Evolutionary conservation across 1,140 invertebrate species (phyloP), one percentile per base, ranked within the genome.

Genomic region (Diachasmimorpha longicaudata): DNA sequence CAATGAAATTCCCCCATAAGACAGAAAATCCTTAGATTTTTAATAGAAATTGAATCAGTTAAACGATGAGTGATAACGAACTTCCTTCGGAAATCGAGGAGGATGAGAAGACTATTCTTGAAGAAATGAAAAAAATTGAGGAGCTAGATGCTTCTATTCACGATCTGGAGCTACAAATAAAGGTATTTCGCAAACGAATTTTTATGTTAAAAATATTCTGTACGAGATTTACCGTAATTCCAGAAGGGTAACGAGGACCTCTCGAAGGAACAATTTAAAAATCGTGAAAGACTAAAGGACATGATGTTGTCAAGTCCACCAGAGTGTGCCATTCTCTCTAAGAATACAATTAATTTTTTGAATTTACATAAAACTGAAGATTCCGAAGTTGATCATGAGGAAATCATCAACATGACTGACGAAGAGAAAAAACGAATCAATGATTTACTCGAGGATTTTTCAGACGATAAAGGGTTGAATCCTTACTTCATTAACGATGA

Each of bases 291-390:
- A 52, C 68, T 82, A 9, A 73, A 58, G 68, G 58, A 81, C 21
- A 71, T 80, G 39, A 37, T 78, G 66, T 44, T 39, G 9, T 25
- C 63, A 11, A 72, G n/a, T 52, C 55, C 78, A 21, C n/a, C 70
- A 23, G 74, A 79, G 74, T 71, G 13, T 21, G 71, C 69, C 37
- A 72, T 37, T 52, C 16, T 80, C 42, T 75, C 74, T 25, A 69
- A 79, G 75, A 82, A 81, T 80, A 79, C 78, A 0, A 42, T 23
- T 21, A 21, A 69, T 23, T 82, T 80, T 72, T 72, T 83, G 23
- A 39, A 75, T 5, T 75, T 81, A 19, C 81, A 74, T 67, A 37
- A 48, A n/a, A 69, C 52, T 19, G 31, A 70, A 44, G 16, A 52
- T 16, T 4, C 31, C 10, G 23, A 36, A 52, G 23, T 11, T 25